A percentile compares a stretch with the other conserved stretches of the same genome.
Evolutionary conservation across 92 coral and sea anemone genomes (phyloP).

Genomic region (Blastomussa wellsi): DNA sequence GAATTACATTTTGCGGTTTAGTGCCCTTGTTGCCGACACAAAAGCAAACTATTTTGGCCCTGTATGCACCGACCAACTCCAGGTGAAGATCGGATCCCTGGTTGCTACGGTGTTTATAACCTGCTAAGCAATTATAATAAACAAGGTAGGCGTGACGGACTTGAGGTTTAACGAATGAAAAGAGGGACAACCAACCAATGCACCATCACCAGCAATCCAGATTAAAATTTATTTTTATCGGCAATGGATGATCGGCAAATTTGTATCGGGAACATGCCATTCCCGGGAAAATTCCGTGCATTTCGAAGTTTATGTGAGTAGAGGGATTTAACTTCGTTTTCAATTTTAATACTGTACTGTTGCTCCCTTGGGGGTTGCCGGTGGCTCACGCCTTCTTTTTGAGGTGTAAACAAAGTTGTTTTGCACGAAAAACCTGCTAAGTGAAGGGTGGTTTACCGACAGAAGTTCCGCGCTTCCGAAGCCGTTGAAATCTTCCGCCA

Average conservation of each 20-base stretch:
- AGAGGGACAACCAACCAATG: neutral
- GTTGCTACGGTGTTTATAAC: constrained; percentile 42
- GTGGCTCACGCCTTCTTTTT: constrained; percentile 36
- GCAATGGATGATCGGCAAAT: neutral
- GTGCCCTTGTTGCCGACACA: constrained; percentile 39
- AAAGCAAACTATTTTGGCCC: constrained; percentile 7
- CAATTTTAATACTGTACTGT: constrained; percentile 2
- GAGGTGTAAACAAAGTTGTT: constrained; percentile 43
- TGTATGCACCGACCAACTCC: constrained; percentile 9
- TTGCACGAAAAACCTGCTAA: constrained; percentile 34
- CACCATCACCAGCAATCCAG: neutral
- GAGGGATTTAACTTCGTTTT: constrained; percentile 4
- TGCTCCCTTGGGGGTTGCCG: constrained; percentile 28
- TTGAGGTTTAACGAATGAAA: neutral
- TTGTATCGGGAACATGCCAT: neutral
- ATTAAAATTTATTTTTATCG: neutral
- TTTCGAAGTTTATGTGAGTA: neutral
- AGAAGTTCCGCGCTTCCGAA: neutral
- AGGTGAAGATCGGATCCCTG: constrained; percentile 30
- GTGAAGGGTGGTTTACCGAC: neutral
- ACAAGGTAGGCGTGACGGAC: constrained; percentile 46
- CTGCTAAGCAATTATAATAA: constrained; percentile 33
- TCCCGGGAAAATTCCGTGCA: neutral
- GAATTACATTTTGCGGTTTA: constrained; percentile 30
- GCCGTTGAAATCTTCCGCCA: neutral